phyloP scores from a whole-genome alignment of 1,140 invertebrate genomes.

The Cherax quadricarinatus region DNA sequence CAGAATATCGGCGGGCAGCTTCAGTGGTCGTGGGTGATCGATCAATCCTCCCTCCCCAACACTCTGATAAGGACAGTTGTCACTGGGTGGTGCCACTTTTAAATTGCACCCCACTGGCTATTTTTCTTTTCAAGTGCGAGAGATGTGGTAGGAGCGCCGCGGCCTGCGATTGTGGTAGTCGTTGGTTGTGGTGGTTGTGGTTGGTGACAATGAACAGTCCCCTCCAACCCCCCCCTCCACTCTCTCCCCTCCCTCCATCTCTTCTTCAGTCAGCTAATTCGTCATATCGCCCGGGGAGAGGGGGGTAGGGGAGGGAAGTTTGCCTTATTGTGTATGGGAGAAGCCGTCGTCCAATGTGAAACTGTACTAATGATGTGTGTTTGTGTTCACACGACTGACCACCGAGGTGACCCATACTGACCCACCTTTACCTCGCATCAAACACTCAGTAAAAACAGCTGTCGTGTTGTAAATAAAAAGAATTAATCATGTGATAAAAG shows the following conservation, averaged over 20 bases:
- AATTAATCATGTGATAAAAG: no score
- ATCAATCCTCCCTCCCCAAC: conserved; percentile 21
- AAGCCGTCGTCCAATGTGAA: conserved; percentile 33
- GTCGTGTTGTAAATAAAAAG: no score
- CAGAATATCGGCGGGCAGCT: conserved; percentile 32
- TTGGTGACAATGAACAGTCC: conserved; percentile 17
- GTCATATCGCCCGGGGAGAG: conserved; percentile 51
- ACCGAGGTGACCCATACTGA: background rate
- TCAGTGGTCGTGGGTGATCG: conserved; percentile 42
- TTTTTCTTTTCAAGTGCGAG: conserved; percentile 54
- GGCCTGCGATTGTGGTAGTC: background rate
- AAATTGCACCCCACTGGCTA: conserved; percentile 54
- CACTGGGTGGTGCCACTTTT: conserved; percentile 54
- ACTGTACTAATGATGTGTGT: conserved; percentile 45
- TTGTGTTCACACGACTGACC: conserved; percentile 59
- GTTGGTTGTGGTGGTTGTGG: conserved; percentile 17
- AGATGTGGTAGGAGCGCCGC: conserved; percentile 13
- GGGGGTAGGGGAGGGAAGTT: background rate
- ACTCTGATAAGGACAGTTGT: conserved; percentile 55
- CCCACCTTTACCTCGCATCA: no score
- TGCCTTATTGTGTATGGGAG: conserved; percentile 36
- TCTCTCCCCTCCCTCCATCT: no score
- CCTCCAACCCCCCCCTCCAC: background rate
- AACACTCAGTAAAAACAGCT: no score
- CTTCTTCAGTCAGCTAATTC: conserved; percentile 40